Base-by-base conservation (phyloP, 2,888 invertebrate genomes). In the Ornithoptera alexandrae region DNA sequence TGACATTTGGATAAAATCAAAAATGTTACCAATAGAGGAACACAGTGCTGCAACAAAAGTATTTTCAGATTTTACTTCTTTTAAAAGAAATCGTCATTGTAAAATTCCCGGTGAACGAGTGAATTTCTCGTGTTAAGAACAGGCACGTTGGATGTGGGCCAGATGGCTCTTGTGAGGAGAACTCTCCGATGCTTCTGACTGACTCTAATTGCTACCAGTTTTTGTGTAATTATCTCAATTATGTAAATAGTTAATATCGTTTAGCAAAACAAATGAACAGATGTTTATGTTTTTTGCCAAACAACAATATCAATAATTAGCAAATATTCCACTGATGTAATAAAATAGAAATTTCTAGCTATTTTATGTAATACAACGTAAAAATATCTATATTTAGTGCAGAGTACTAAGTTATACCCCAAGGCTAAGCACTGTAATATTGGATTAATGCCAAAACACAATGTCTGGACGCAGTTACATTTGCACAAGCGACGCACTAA, bases 181-280 rank as follows among this genome's bases (percentile, higher is more conserved):
- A 84, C 88, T 84, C 88, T 86, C 81, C 74, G 74, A 74, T 77
- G 78, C 82, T 79, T 83, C 83, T 81, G 76, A 81, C 85, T 84
- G 85, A 83, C 89, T 82, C 87, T 92, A 92, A 92, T 90, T 92
- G 90, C 90, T 89, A 82, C 86, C 84, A 89, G 86, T 86, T 88
- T 85, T 84, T 84, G 83, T 82, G 84, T 86, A 90, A 90, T 91
- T 89, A 88, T 89, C 83, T 78, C 78, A 80, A 82, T 81, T 81
- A 81, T 75, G 76, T 77, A 76, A 79, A 78, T 79, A 78, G 79
- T 78, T 79, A 79, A 79, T 77, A 77, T 77, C 75, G 72, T 73
- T 73, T 75, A 76, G 76, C 76, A 73, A 76, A 77, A 77, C 76
- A 77, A 76, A 75, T 74, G 74, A 72, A 68, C 60, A 68, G 67